phyloP scores from a whole-genome alignment of 2,797 vertebrate species.

The Limnodromus scolopaceus region DNA sequence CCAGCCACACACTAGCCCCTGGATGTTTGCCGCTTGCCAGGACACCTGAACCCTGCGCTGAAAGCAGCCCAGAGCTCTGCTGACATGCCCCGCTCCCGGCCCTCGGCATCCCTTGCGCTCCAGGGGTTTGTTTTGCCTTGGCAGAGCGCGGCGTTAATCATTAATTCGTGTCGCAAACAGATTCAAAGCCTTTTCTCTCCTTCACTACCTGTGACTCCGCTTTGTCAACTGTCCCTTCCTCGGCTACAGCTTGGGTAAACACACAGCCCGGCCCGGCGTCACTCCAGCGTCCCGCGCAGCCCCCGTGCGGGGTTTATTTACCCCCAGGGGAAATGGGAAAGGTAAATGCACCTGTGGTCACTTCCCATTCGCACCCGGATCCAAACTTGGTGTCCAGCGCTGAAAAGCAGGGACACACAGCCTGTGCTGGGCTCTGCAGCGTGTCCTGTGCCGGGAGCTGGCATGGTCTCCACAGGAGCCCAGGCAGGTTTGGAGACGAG shows the following conservation, averaged over 20 bases:
- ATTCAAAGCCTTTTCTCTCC: neutral
- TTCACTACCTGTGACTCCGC: neutral
- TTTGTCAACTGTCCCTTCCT: neutral
- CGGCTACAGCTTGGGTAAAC: neutral
- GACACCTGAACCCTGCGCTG: neutral
- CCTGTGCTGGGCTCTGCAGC: neutral
- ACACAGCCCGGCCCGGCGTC: neutral
- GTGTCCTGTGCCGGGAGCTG: neutral
- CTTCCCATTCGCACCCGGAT: neutral
- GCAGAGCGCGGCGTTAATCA: neutral
- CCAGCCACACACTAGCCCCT: neutral
- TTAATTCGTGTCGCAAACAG: neutral
- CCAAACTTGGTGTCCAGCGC: accelerated
- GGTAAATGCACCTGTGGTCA: neutral
- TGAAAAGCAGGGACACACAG: neutral
- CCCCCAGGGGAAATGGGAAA: neutral
- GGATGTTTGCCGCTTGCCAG: neutral
- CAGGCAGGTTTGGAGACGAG: neutral
- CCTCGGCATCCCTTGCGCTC: neutral
- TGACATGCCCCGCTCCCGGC: neutral
- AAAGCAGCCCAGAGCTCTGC: neutral
- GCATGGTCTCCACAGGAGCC: accelerated
- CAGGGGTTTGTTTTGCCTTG: neutral
- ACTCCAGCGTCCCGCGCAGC: accelerated
- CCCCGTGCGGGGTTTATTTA: neutral